Evolutionary conservation across 2,888 invertebrate genomes (phyloP), one percentile per base, ranked within the genome.

Genomic region (Chouioia cunea): DNA sequence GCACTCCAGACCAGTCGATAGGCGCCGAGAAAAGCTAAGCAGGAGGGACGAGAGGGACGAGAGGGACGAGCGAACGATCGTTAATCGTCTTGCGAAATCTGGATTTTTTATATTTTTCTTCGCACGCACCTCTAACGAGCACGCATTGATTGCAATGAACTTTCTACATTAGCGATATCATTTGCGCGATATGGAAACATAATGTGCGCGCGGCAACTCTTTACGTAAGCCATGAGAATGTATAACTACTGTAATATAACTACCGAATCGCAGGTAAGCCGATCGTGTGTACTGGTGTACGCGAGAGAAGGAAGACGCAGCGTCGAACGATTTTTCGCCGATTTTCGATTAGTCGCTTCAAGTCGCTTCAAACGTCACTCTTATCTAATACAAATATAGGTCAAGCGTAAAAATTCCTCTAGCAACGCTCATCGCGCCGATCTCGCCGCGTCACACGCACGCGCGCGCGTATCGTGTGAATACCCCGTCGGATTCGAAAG

Each of bases 331-430:
- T 60, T 66, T 59, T 60, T 8, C 20, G 14, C 46, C 18, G 23
- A 22, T 22, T 53, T 53, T 36, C 52, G 12, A 14, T 65, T 23
- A 14, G n/a, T n/a, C n/a, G n/a, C n/a, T n/a, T n/a, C n/a, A n/a
- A n/a, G n/a, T n/a, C 63, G 36, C 44, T 44, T 48, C 53, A 63
- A 70, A 70, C 65, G 44, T 57, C 56, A 52, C 52, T 50, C 62
- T 65, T 65, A 65, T 70, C 60, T 66, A 71, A 65, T 62, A 66
- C 62, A 66, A 70, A 71, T 71, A 62, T 71, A 71, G 70, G 65
- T 65, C 65, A 62, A 57, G 52, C 62, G 62, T 62, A 66, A 65
- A 71, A 71, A 71, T 71, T 71, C 70, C 70, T 65, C 66, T 71
- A 22, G 62, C 22, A 71, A 71, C 65, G 65, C 60, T 71, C 65